Evolutionary conservation across 2,113 vertebrate genomes (phyloP).

Genomic region (Acanthochromis polyacanthus): DNA sequence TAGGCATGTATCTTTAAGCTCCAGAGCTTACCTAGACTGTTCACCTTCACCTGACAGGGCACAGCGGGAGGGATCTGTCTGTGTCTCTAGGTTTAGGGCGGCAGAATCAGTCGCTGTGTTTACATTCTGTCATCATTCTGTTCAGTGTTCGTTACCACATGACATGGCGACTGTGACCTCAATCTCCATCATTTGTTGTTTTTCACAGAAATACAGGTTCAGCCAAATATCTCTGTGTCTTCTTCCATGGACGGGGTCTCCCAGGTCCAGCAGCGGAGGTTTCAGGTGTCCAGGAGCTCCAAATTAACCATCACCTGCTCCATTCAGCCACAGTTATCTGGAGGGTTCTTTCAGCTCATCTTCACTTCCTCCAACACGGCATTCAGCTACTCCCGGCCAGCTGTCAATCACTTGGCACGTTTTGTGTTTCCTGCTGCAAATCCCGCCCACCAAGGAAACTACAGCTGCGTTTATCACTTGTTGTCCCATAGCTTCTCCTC

Average conservation of each 20-base stretch:
- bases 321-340: slow-evolving; percentile 22
- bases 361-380: neutral
- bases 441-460: slow-evolving; percentile 11
- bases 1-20: too few relatives aligned
- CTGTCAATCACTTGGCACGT: slow-evolving; percentile 32
- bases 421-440: slow-evolving; percentile 37
- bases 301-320: slow-evolving; percentile 24
- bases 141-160: too few relatives aligned
- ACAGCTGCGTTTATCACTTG: slow-evolving; percentile 23
- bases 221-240: neutral
- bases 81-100: too few relatives aligned
- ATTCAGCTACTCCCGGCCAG: neutral
- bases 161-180: too few relatives aligned
- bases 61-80: too few relatives aligned
- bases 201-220: neutral
- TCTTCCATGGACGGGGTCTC: neutral
- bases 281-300: neutral
- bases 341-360: slow-evolving; percentile 33
- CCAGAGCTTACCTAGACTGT: too few relatives aligned
- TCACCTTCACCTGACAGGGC: too few relatives aligned
- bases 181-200: too few relatives aligned
- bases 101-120: too few relatives aligned
- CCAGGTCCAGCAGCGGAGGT: neutral
- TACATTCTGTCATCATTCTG: too few relatives aligned
- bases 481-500: slow-evolving; percentile 8